Evolutionary conservation across 2,797 vertebrate species (phyloP), one percentile per base, ranked within the genome.

Genomic region (Enteromius fasciolatus): DNA sequence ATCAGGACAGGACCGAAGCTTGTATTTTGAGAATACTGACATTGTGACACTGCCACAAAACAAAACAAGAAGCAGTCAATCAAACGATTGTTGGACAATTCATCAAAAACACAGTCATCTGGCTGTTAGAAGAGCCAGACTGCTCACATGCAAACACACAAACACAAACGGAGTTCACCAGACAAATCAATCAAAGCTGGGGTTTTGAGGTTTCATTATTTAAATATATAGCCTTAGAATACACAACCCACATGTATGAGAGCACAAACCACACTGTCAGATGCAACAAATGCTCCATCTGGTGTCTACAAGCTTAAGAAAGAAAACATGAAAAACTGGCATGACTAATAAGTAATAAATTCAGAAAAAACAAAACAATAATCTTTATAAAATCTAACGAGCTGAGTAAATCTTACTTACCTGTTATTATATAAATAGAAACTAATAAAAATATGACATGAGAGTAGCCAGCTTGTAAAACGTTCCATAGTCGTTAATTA

Each of bases 51-150:
- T 72, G 68, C 67, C 57, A 83, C 57, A 74, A 77, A 57, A 72
- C 41, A 70, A 39, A 79, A 83, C 67, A 79, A 61, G 67, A n/a
- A 72, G 68, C 80, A 82, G 68, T 82, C 84, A 85, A 66, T 85
- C 84, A 85, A 77, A 74, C 4, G 20, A 73, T 28, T 66, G 59
- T 74, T 85, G 67, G 84, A 85, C 69, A 57, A 57, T 82, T 74
- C 12, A 28, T 74, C 57, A 74, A 75, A 77, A 81, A 75, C 69
- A 81, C 80, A 81, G 79, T 81, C 73, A 66, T 72, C 64, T 41
- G 59, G 31, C 31, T 69, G 67, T 63, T 41, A 23, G 63, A 67
- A 10, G 9, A 70, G 73, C 68, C 67, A 64, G 75, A 72, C 12
- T 41, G 41, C 70, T 48, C 72, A 48, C 39, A 36, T 74, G 46